Base-by-base conservation (phyloP, 2,888 invertebrate species). In the Meteorus cinctellus region DNA sequence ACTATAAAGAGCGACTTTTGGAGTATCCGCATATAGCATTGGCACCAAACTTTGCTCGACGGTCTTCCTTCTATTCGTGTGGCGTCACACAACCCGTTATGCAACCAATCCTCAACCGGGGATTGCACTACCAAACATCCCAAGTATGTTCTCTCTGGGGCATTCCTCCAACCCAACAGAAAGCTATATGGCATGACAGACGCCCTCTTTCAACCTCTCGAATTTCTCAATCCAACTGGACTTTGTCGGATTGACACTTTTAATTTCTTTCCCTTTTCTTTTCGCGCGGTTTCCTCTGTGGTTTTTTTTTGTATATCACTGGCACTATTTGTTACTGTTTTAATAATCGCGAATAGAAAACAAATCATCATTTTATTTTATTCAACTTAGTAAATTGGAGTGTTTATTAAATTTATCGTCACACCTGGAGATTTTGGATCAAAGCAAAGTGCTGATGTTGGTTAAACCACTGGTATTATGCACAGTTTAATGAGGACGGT, bases 121-220 rank as follows among this genome's bases (percentile, higher is more conserved):
- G 82, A 83, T 86, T 86, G 87, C 87, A 83, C 86, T 87, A 86
- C 84, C 85, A 86, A 85, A 87, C 87, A 86, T 86, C 84, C 84
- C 82, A 82, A 83, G 86, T 83, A 86, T 83, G 86, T 85, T 86
- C 82, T 80, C 81, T 78, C 80, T 84, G 80, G 83, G 83, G 82
- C 86, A 86, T 86, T 86, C 86, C 84, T 81, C 81, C 82, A 81
- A 82, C 83, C 83, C 82, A 83, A 75, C 77, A 80, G 80, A 81
- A 82, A 82, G 81, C 80, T 19, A 55, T 19, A 55, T n/a, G 8
- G 3, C 48, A 55, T 19, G 81, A 82, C 77, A 79, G 77, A 67
- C 78, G 80, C 80, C 81, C 81, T 80, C 71, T 82, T 81, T 82
- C 73, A 77, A 78, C 73, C 72, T 74, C 75, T 75, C 67, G 73